phyloP scores from a whole-genome alignment of 2,797 vertebrate species.

The Amniataba percoides region DNA sequence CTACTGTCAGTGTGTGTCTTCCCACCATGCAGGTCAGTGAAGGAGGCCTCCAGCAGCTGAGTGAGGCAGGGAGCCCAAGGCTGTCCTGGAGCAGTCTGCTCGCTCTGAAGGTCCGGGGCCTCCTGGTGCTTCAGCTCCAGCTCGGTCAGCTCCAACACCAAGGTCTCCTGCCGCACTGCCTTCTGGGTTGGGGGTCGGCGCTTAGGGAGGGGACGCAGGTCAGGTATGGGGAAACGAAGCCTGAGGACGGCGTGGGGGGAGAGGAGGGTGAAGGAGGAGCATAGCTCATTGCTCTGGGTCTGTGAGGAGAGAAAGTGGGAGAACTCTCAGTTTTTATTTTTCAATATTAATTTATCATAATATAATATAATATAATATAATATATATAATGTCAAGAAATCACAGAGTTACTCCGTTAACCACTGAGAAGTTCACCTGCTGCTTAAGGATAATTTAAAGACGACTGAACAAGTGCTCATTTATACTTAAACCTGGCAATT shows the following conservation, averaged over 20 bases:
- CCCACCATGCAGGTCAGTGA: slow-evolving; percentile 90
- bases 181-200: slow-evolving; percentile 85
- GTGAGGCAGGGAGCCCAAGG: slow-evolving; percentile 77
- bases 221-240: slow-evolving; percentile 91
- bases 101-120: slow-evolving; percentile 81
- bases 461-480: slow-evolving; percentile 7
- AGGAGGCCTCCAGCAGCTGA: slow-evolving; percentile 88
- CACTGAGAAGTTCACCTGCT: slow-evolving; percentile 7
- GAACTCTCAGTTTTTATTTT: slow-evolving; percentile 4
- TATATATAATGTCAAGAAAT: slow-evolving; percentile 19
- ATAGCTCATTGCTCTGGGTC: slow-evolving; percentile 79
- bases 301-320: slow-evolving; percentile 43
- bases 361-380: too few relatives aligned
- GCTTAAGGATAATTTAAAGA: not conserved
- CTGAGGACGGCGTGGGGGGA: slow-evolving; percentile 88
- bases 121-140: slow-evolving; percentile 88
- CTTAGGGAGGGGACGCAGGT: slow-evolving; percentile 85
- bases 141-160: slow-evolving; percentile 88
- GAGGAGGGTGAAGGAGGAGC: slow-evolving; percentile 84
- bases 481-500: slow-evolving; percentile 1
- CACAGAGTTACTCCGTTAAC: not conserved
- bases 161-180: slow-evolving; percentile 86
- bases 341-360: too few relatives aligned
- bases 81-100: slow-evolving; percentile 62
- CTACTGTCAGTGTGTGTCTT: not conserved